phyloP scores from a whole-genome alignment of 1,140 invertebrate species.

The Sminthurinus signatus region DNA sequence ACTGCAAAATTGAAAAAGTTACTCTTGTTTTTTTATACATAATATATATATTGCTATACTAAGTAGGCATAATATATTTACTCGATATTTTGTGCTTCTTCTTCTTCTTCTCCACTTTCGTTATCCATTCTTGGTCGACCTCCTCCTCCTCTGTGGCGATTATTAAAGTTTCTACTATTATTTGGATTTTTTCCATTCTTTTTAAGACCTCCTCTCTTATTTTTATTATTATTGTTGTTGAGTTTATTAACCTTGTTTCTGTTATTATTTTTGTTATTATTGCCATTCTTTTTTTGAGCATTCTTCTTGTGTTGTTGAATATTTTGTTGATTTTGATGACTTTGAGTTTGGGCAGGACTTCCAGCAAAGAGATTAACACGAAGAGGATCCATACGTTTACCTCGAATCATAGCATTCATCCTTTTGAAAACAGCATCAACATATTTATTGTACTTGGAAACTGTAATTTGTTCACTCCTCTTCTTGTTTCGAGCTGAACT shows the following conservation, averaged over 20 bases:
- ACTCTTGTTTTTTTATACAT: too few relatives aligned
- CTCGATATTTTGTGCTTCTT: too few relatives aligned
- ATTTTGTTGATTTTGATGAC: constrained; percentile 1
- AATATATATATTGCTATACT: too few relatives aligned
- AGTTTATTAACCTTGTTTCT: constrained; percentile 2
- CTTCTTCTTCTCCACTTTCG: background rate
- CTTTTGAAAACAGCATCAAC: constrained; percentile 38
- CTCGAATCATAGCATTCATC: constrained; percentile 36
- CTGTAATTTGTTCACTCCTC: background rate
- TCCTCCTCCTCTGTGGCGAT: background rate
- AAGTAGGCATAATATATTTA: too few relatives aligned
- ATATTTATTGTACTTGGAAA: constrained; percentile 38
- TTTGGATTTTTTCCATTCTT: background rate
- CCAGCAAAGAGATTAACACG: constrained; percentile 38
- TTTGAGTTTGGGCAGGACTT: background rate
- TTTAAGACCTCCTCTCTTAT: background rate
- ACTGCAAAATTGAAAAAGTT: too few relatives aligned
- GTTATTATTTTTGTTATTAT: constrained; percentile 11
- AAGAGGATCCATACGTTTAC: constrained; percentile 38
- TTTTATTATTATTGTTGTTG: constrained; percentile 6
- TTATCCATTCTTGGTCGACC: background rate
- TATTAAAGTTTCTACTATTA: background rate
- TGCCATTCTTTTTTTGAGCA: background rate
- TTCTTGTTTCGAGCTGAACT: background rate
- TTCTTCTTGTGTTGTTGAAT: background rate